Base-by-base conservation (phyloP, 2,888 invertebrate species). In the Mythimna ferrago region DNA sequence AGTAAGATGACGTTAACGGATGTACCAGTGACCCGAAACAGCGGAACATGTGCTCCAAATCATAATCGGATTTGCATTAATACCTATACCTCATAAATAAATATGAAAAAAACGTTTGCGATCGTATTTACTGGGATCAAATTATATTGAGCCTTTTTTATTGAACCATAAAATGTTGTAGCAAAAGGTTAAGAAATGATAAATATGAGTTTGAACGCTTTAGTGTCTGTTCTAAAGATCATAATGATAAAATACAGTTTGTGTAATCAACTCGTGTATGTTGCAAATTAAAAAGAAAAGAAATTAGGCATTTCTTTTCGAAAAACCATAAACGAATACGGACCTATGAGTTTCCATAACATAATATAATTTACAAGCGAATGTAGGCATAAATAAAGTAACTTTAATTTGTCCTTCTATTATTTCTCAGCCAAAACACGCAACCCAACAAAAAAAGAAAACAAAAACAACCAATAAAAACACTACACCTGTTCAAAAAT, bases 401-500 rank as follows among this genome's bases (percentile, higher is more conserved):
- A 21, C 38, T n/a, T 48, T 21, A 53, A 48, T 38, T 63, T 62
- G 16, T 19, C n/a, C 35, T 16, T 35, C 64, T 63, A 21, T 16
- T 6, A 51, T 66, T 62, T 56, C 35, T 26, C 16, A 64, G 51
- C 56, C 67, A 80, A 80, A 81, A 72, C 66, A 71, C 1, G n/a
- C 9, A 44, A 56, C 14, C 38, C 6, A 51, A 48, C 6, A 48
- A 51, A 54, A 51, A 80, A 71, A 65, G 65, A 74, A 51, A 38
- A 1, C 1, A 7, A 72, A 66, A 66, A 65, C 62, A 60, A 11
- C 44, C 26, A 62, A 82, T 38, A 71, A 83, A 83, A 83, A 70
- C 41, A 61, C 80, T 21, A 68, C 80, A 83, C 81, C 70, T 72
- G 78, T 76, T 71, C 53, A 76, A 78, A 85, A 81, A 78, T 75